Percentiles rank a stretch among this genome's conserved stretches.
These are phyloP conservation scores for Heloderma charlesbogerti DNA, from an alignment of 2,113 vertebrate species.

Conservation along the genomic window DNA sequence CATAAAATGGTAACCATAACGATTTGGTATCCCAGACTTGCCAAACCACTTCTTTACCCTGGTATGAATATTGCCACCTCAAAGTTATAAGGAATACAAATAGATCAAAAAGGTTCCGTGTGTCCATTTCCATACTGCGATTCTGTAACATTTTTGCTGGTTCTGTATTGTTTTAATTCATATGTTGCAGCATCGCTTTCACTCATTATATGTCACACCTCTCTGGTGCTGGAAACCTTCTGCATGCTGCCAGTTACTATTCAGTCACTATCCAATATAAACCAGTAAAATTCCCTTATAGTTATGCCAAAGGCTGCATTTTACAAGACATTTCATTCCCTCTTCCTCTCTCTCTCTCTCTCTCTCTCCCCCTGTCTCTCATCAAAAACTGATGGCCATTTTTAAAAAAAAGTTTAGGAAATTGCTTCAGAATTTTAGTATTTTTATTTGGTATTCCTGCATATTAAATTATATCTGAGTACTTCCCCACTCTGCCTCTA, in stretches of 20 bases:
- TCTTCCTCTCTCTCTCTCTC: not conserved
- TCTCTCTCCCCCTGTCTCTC: no score
- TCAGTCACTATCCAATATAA: not conserved
- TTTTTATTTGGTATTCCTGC: slow-evolving; percentile 61
- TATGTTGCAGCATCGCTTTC: not conserved
- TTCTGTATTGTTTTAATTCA: not conserved
- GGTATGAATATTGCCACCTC: not conserved
- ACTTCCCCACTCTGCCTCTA: slow-evolving; percentile 42
- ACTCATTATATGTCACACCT: not conserved
- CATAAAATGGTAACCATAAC: slow-evolving; percentile 3
- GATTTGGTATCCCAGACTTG: not conserved
- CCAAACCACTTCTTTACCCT: slow-evolving; percentile 32
- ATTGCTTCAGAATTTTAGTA: slow-evolving; percentile 65
- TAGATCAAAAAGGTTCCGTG: slow-evolving; percentile 12
- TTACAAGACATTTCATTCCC: slow-evolving; percentile 23
- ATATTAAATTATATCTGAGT: slow-evolving; percentile 54
- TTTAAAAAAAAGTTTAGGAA: slow-evolving; percentile 61
- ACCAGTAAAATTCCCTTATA: slow-evolving; percentile 38
- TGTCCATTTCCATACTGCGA: not conserved
- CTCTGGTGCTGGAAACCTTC: not conserved
- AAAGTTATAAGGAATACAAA: slow-evolving; percentile 29
- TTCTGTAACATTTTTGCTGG: not conserved
- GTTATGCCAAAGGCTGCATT: not conserved
- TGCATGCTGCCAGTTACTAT: not conserved
- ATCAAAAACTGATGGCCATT: slow-evolving; percentile 53